phyloP scores from a whole-genome alignment of 2,113 vertebrate genomes.

The Gopherus evgoodei region DNA sequence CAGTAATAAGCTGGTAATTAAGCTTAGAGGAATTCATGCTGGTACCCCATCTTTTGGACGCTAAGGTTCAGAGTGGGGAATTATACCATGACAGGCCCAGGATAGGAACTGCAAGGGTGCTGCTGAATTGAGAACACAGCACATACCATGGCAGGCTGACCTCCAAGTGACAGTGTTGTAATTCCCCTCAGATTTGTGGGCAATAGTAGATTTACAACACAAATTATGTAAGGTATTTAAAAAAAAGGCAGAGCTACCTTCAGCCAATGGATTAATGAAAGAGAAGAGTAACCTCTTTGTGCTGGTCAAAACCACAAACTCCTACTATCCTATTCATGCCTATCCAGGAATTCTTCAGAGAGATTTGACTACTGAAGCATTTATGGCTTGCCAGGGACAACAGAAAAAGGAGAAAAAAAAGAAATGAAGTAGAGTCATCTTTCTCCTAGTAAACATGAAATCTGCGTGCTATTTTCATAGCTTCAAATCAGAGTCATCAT shows the following conservation, averaged over 20 bases:
- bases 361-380: not conserved
- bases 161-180: not conserved
- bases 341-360: not conserved
- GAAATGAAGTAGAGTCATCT: not conserved
- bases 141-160: not conserved
- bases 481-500: not conserved
- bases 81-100: not conserved
- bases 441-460: not conserved
- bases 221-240: not conserved
- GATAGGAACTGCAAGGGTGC: not conserved
- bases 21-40: too few relatives aligned
- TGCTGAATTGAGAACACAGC: not conserved
- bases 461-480: not conserved
- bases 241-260: not conserved
- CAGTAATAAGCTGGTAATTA: too few relatives aligned
- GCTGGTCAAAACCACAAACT: not conserved
- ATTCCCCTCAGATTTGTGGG: not conserved
- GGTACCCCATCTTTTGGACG: too few relatives aligned
- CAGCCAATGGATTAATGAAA: not conserved
- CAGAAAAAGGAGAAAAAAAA: not conserved
- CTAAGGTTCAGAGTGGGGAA: too few relatives aligned
- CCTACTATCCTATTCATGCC: not conserved
- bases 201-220: not conserved
- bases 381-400: not conserved
- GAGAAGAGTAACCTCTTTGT: not conserved